Conservation (phyloP, 2,113 vertebrate genomes). For the Cyanoliseus patagonus region DNA sequence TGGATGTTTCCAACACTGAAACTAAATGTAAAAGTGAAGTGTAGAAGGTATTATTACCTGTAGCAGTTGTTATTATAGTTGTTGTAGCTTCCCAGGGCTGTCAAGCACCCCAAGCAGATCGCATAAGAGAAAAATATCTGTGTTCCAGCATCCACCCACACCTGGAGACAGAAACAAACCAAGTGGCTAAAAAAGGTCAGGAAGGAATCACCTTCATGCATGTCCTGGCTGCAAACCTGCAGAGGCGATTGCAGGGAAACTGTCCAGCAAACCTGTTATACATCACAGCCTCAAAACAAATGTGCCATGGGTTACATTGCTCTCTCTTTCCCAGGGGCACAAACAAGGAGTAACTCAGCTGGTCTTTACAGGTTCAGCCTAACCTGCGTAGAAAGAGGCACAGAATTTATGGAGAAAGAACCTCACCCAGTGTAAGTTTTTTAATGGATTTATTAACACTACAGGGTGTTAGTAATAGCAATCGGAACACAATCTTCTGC, state of each 20-base stretch:
- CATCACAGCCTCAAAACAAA: neutral
- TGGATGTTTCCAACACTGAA: neutral
- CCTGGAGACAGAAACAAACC: conserved; percentile 71
- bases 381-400: neutral
- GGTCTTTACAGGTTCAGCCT: neutral
- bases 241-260: neutral
- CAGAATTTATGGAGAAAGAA: neutral
- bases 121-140: conserved; percentile 99
- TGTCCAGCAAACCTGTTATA: neutral
- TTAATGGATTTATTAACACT: neutral
- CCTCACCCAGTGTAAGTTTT: neutral
- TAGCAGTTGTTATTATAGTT: conserved; percentile 98
- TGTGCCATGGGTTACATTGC: neutral
- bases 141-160: conserved; percentile 98
- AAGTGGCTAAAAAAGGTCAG: neutral
- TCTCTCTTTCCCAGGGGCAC: neutral
- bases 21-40: accelerated
- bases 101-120: conserved; percentile 96
- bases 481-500: neutral
- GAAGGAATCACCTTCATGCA: neutral
- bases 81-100: conserved; percentile 96
- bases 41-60: conserved; percentile 76
- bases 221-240: accelerated
- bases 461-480: neutral
- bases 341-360: neutral